These are phyloP conservation scores for Paradisaea rubra DNA, from an alignment of 2,113 vertebrate genomes.

Conservation along the genomic window DNA sequence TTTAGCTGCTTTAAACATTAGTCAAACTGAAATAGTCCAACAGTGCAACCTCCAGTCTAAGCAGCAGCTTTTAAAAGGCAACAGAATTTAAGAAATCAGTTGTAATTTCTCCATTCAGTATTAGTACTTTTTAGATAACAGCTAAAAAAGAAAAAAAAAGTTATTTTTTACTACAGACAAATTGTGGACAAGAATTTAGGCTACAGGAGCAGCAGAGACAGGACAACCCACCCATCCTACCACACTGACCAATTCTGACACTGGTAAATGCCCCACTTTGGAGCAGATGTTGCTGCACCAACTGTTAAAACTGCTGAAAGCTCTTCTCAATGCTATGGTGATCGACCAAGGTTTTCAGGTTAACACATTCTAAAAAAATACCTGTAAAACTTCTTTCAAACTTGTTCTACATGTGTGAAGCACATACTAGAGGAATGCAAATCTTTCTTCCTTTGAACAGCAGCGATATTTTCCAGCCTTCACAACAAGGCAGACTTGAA, in stretches of 20 bases:
- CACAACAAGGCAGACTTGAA: not conserved
- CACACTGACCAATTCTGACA: not conserved
- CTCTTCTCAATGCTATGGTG: not conserved
- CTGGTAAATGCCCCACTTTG: not conserved
- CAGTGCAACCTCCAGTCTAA: not conserved
- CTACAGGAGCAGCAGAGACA: accelerated
- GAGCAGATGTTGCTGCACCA: not conserved
- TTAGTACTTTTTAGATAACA: not conserved
- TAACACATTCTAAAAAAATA: not conserved
- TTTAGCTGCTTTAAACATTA: not conserved
- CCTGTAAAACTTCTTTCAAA: not conserved
- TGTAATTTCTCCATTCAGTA: not conserved
- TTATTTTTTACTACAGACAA: not conserved
- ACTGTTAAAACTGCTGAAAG: not conserved
- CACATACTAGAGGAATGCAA: not conserved
- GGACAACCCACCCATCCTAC: not conserved
- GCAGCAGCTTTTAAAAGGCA: not conserved
- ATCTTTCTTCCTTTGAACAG: not conserved
- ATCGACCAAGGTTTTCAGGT: not conserved
- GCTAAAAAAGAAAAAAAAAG: not conserved
- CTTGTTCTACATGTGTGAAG: not conserved
- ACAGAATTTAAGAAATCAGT: not conserved
- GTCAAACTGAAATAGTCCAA: not conserved
- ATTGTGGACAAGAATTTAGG: not conserved
- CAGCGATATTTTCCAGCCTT: not conserved